These are phyloP conservation scores for Motacilla tschutschensis DNA, from an alignment of 2,113 vertebrate genomes.

Conservation along the genomic window DNA sequence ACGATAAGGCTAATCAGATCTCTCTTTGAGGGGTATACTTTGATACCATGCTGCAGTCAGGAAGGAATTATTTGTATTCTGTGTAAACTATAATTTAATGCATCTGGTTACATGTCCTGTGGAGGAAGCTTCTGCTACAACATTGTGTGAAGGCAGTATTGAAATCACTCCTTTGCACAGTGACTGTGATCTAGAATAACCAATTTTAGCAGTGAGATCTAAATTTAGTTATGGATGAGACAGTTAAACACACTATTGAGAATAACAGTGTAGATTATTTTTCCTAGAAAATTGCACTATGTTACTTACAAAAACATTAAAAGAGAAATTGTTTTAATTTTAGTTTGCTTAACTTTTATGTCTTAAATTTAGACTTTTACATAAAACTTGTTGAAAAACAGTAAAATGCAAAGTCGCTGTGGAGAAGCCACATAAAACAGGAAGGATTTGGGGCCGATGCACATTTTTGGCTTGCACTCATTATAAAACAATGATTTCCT, in stretches of 20 bases:
- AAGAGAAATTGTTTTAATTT: slow-evolving; percentile 41
- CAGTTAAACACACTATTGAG: background rate
- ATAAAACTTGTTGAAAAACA: slow-evolving; percentile 7
- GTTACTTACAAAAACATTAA: background rate
- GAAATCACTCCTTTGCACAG: background rate
- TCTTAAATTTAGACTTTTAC: slow-evolving; percentile 8
- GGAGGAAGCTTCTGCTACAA: slow-evolving; percentile 18
- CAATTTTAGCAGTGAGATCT: background rate
- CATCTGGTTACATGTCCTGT: background rate
- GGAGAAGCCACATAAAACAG: background rate
- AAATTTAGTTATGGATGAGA: slow-evolving; percentile 8
- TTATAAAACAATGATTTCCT: background rate
- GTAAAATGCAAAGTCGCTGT: background rate
- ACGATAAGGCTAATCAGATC: background rate
- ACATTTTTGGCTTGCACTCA: background rate
- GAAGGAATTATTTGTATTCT: background rate
- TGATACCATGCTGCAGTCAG: background rate
- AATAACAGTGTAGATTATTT: background rate
- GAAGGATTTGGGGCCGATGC: background rate
- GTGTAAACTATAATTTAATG: background rate
- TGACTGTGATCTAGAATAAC: background rate
- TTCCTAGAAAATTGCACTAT: background rate
- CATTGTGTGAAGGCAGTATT: background rate
- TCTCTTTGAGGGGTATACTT: background rate
- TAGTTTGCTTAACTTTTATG: background rate